These are phyloP conservation scores for Drosophila affinis DNA, from an alignment of 2,888 invertebrate genomes.

Conservation along the genomic window DNA sequence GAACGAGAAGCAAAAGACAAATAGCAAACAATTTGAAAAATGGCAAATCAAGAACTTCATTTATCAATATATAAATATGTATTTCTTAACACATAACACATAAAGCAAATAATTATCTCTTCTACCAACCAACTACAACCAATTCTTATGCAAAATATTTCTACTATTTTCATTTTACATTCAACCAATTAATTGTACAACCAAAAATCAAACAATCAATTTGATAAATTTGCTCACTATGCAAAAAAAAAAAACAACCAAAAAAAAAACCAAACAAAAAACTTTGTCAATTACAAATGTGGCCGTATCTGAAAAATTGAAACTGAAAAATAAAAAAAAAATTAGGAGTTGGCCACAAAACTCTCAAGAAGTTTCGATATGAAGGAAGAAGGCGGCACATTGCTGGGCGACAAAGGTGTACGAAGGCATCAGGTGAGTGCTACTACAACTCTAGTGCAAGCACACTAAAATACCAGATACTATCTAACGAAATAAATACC, in stretches of 20 bases:
- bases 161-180: conserved; percentile 75
- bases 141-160: conserved; percentile 79
- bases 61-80: conserved; percentile 8
- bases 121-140: conserved; percentile 55
- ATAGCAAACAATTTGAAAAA: conserved; percentile 32
- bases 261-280: conserved; percentile 48
- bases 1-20: conserved; percentile 43
- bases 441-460: conserved; percentile 53
- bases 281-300: conserved; percentile 41
- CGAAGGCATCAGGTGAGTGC: conserved; percentile 86
- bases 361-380: conserved; percentile 94
- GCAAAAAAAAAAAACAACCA: conserved; percentile 46
- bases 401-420: conserved; percentile 88
- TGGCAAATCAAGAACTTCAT: conserved; percentile 10
- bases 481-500: conserved; percentile 34
- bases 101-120: conserved; percentile 39
- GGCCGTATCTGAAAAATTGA: conserved; percentile 48
- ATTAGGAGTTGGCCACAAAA: conserved; percentile 93
- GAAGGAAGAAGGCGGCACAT: conserved; percentile 91
- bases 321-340: conserved; percentile 53
- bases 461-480: conserved; percentile 28
- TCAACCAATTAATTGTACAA: conserved; percentile 63
- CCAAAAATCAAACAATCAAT: conserved; percentile 46
- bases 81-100: conserved; percentile 36
- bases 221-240: conserved; percentile 59